phyloP scores from a whole-genome alignment of 2,888 invertebrate genomes.

The Heterodera filipjevi region DNA sequence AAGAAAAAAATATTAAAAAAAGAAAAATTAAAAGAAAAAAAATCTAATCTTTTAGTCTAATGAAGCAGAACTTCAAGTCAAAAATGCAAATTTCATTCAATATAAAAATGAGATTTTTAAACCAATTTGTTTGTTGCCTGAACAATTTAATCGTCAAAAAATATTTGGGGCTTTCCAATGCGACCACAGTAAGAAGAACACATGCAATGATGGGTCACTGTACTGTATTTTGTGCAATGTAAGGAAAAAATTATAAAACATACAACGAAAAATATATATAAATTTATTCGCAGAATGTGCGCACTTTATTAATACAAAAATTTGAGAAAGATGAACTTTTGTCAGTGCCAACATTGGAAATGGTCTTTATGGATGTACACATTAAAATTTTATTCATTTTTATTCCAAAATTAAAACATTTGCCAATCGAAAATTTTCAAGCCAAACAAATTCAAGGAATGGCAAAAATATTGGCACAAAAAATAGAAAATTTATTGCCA shows the following conservation, averaged over 20 bases:
- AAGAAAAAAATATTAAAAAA: neutral
- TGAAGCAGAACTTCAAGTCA: neutral
- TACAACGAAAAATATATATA: too few species aligned
- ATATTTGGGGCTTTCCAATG: neutral
- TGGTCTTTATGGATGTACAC: neutral
- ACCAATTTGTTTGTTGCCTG: neutral
- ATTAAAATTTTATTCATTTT: slow-evolving; percentile 3
- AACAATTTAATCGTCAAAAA: neutral
- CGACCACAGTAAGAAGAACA: too few species aligned
- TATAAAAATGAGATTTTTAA: neutral
- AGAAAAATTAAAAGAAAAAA: neutral
- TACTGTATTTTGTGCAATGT: neutral
- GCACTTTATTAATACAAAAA: neutral
- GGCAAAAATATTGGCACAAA: neutral
- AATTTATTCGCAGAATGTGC: neutral
- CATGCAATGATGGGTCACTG: neutral
- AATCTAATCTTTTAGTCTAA: neutral
- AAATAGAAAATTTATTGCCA: neutral
- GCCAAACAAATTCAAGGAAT: slow-evolving; percentile 9
- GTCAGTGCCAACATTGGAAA: neutral
- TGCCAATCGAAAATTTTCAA: neutral
- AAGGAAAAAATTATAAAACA: too few species aligned
- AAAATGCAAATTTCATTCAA: neutral
- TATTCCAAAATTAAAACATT: neutral
- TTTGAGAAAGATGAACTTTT: neutral